Conservation (phyloP, 2,113 vertebrate genomes). For the Mustelus asterias region DNA sequence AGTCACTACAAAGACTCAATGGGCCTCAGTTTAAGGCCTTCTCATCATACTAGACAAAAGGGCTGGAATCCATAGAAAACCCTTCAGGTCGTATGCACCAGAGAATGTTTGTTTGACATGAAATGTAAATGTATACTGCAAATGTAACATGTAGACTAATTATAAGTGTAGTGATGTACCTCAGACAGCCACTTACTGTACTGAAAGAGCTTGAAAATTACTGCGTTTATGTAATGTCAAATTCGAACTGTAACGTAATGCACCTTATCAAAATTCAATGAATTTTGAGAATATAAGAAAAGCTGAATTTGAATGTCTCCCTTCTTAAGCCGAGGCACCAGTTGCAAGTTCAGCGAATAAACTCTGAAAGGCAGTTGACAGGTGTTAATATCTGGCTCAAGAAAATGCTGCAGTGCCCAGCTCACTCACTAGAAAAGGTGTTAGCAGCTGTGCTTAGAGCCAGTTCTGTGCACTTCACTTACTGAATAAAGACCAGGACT, state of each 20-base stretch:
- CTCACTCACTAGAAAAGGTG: not conserved
- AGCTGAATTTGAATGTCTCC: not conserved
- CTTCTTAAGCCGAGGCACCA: not conserved
- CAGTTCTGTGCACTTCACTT: not conserved
- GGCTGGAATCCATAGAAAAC: too few species aligned
- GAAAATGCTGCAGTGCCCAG: not conserved
- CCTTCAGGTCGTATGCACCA: not conserved
- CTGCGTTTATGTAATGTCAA: not conserved
- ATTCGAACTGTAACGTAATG: not conserved
- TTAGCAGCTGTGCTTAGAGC: not conserved
- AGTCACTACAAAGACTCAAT: not conserved
- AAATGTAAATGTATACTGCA: not conserved
- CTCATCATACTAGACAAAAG: too few species aligned
- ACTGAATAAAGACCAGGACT: not conserved
- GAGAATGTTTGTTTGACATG: not conserved
- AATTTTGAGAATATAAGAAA: not conserved
- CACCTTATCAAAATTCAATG: not conserved
- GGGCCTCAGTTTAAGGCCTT: too few species aligned
- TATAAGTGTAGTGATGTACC: not conserved
- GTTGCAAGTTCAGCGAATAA: not conserved
- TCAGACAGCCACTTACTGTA: too few species aligned
- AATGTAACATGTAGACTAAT: not conserved
- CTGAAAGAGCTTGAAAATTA: too few species aligned
- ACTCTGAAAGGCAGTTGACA: not conserved
- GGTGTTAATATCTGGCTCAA: not conserved